Evolutionary conservation across 2,113 vertebrate species (phyloP).

Genomic region (Motacilla alba): DNA sequence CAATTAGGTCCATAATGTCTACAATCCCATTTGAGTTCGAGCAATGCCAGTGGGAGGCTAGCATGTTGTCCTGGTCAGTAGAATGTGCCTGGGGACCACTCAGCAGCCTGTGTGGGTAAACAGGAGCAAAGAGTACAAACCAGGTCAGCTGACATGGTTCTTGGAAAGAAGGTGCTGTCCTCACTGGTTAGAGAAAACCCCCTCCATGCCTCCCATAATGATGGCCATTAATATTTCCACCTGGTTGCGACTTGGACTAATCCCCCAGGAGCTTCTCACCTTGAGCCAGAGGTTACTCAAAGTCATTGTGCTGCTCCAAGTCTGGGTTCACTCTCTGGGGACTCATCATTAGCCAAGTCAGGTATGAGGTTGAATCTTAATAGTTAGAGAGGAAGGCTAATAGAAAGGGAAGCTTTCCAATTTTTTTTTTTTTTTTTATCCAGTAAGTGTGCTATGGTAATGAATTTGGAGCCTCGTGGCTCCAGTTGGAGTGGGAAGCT

Average conservation of each 20-base stretch:
- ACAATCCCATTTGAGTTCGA: not conserved
- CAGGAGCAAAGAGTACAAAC: not conserved
- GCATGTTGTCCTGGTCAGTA: not conserved
- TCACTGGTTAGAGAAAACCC: not conserved
- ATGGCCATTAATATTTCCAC: not conserved
- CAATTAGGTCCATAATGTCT: not conserved
- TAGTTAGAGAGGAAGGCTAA: conserved; percentile 9
- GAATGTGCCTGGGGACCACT: not conserved
- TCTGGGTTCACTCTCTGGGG: not conserved
- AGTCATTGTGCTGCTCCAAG: not conserved
- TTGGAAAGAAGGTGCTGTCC: not conserved
- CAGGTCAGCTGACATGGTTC: not conserved
- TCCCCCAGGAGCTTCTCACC: not conserved
- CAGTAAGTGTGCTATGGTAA: conserved; percentile 17
- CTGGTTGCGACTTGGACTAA: not conserved
- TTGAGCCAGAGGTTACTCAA: conserved; percentile 10
- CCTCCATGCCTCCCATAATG: not conserved
- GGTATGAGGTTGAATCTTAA: conserved; percentile 18
- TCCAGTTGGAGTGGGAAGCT: conserved; percentile 15
- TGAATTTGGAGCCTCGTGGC: conserved; percentile 20
- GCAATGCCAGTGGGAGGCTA: not conserved
- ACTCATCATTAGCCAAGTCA: conserved; percentile 30
- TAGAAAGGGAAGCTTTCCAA: conserved; percentile 21
- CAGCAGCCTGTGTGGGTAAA: not conserved
- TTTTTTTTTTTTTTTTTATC: conserved; percentile 5